phyloP scores from a whole-genome alignment of 1,140 invertebrate species.

The Sarcophaga bullata region DNA sequence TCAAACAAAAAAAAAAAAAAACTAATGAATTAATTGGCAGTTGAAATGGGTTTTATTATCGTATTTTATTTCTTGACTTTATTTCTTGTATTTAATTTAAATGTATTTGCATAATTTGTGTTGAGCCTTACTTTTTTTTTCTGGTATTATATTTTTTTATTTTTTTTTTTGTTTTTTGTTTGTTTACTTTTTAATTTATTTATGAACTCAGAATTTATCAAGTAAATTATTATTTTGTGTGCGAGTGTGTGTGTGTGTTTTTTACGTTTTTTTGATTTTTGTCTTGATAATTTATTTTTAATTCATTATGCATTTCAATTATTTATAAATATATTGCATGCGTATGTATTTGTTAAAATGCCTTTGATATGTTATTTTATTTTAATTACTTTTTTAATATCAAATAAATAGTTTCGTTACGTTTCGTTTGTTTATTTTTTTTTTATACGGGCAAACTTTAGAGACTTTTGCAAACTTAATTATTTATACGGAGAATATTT shows the following conservation, averaged over 20 bases:
- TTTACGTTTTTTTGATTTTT: neutral
- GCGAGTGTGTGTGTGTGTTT: neutral
- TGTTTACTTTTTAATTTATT: neutral
- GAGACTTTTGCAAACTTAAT: conserved; percentile 1
- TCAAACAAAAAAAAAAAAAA: neutral
- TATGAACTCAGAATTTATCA: neutral
- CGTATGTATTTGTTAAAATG: neutral
- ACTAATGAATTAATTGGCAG: conserved; percentile 42
- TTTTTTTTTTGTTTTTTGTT: neutral
- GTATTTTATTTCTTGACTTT: conserved; percentile 11
- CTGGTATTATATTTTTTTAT: neutral
- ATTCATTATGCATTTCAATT: neutral
- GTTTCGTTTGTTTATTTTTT: too few species aligned
- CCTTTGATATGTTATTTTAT: neutral
- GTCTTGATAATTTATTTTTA: neutral
- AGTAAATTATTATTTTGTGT: neutral
- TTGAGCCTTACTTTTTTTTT: neutral
- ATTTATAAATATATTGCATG: neutral
- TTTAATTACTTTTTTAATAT: neutral
- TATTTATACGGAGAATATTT: neutral
- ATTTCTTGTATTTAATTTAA: conserved; percentile 34
- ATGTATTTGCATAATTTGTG: conserved; percentile 39
- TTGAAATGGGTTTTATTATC: conserved; percentile 31
- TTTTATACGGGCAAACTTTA: neutral
- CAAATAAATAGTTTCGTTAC: too few species aligned